These are phyloP conservation scores for Schizaphis graminum DNA, from an alignment of 2,888 invertebrate species.

Conservation along the genomic window DNA sequence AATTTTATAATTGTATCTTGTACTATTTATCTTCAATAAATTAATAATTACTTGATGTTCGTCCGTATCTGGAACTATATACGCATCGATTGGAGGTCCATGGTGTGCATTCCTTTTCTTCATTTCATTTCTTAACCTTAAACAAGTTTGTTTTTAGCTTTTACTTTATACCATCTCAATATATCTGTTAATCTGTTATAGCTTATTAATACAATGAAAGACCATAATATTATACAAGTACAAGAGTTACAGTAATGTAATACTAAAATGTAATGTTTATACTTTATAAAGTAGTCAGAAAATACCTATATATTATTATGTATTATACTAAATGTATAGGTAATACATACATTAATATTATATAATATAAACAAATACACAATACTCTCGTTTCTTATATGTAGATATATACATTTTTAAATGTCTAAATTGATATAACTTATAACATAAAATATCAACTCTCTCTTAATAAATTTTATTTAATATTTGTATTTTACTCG, in stretches of 20 bases:
- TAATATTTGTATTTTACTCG: conserved; percentile 40
- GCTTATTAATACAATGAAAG: background rate
- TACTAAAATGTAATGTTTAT: background rate
- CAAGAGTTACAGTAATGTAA: background rate
- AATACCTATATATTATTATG: too few species aligned
- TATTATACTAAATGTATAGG: background rate
- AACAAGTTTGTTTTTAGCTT: conserved; percentile 35
- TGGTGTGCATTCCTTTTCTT: conserved; percentile 72
- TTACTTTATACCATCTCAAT: background rate
- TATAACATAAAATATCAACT: background rate
- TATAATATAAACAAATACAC: background rate
- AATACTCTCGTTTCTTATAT: background rate
- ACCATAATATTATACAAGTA: background rate
- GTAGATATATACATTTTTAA: background rate
- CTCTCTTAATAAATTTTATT: background rate
- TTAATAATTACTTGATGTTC: conserved; percentile 79
- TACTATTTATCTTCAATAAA: background rate
- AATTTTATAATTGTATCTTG: background rate
- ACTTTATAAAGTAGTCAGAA: too few species aligned
- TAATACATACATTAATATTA: background rate
- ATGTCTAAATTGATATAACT: background rate
- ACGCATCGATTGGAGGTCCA: conserved; percentile 77
- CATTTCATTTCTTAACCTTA: conserved; percentile 73
- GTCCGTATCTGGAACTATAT: conserved; percentile 83
- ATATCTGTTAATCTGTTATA: background rate